These are phyloP conservation scores for Poeciliopsis occidentalis DNA, from an alignment of 2,113 vertebrate genomes.

Conservation along the genomic window DNA sequence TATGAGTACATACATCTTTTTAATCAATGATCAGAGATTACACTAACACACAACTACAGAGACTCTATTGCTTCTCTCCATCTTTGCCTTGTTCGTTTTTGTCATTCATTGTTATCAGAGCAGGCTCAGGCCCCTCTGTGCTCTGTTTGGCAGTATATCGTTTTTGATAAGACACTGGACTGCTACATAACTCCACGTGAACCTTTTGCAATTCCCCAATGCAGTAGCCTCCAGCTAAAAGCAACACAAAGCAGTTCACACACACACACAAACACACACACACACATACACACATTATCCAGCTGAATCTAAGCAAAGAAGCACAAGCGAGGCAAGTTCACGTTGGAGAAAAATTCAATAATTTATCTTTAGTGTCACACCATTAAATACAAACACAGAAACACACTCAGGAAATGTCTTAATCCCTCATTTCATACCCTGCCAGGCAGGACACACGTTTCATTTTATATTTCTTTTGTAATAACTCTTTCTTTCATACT, in stretches of 20 bases:
- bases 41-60: constrained; percentile 39
- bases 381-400: background rate
- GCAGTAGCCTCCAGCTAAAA: constrained; percentile 55
- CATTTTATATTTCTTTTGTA: constrained; percentile 17
- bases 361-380: background rate
- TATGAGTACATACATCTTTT: constrained; percentile 69
- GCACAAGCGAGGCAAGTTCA: constrained; percentile 20
- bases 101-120: constrained; percentile 56
- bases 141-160: constrained; percentile 63
- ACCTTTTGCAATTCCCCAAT: constrained; percentile 33
- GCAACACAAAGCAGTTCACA: constrained; percentile 35
- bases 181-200: constrained; percentile 28
- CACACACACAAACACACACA: constrained; percentile 16
- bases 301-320: constrained; percentile 28
- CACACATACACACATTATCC: background rate
- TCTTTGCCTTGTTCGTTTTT: background rate
- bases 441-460: constrained; percentile 38
- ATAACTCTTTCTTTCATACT: constrained; percentile 16
- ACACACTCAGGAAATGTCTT: constrained; percentile 8
- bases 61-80: background rate
- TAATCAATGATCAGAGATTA: constrained; percentile 77
- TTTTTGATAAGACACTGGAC: constrained; percentile 46
- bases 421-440: constrained; percentile 25
- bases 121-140: constrained; percentile 24
- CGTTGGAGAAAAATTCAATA: constrained; percentile 22